These are phyloP conservation scores for Turnix velox DNA, from an alignment of 2,113 vertebrate species.

Conservation along the genomic window DNA sequence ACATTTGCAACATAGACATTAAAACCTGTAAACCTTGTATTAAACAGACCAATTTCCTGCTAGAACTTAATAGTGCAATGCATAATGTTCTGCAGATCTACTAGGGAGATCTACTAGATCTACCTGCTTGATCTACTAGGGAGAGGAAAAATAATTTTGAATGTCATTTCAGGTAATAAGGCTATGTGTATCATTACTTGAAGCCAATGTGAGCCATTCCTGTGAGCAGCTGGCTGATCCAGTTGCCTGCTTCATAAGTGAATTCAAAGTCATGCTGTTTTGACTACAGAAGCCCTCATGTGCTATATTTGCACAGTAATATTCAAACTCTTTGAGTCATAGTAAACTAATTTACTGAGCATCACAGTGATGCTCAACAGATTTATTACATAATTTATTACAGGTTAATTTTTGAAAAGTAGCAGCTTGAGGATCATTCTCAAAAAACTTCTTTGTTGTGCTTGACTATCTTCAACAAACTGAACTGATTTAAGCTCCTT, in stretches of 20 bases:
- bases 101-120: too few species aligned
- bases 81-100: not conserved
- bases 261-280: not conserved
- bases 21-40: not conserved
- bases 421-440: not conserved
- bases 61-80: not conserved
- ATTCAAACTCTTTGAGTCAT: not conserved
- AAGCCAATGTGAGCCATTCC: not conserved
- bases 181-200: not conserved
- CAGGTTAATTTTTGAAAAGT: not conserved
- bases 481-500: not conserved
- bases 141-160: not conserved
- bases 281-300: not conserved
- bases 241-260: not conserved
- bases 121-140: not conserved
- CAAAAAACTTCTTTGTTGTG: not conserved
- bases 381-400: not conserved
- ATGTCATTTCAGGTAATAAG: not conserved
- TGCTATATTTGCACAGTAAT: fast-evolving
- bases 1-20: fast-evolving
- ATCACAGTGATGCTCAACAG: not conserved
- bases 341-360: not conserved
- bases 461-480: not conserved
- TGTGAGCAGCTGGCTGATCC: not conserved
- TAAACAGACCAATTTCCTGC: not conserved